Base-by-base conservation (phyloP, 1,140 invertebrate genomes). In the Caenorhabditis elegans region DNA sequence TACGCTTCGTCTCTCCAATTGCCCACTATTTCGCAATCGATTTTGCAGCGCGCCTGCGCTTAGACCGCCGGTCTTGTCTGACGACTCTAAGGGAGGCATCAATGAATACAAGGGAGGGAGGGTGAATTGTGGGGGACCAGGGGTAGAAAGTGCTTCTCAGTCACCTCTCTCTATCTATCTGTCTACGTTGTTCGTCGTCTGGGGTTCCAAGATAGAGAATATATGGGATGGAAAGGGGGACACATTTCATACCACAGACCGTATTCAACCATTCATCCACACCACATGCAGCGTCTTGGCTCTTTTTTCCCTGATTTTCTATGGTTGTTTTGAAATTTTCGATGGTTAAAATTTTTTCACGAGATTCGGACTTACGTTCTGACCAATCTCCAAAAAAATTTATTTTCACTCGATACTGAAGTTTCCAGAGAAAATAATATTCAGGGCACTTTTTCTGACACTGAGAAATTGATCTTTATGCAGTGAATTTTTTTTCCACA, bases 131-230 rank as follows among this genome's bases (percentile, higher is more conserved):
- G 17, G 60, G 60, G 60, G 60, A 70, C 60, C 60, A 70, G 19
- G 60, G 60, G 60, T 36, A 39, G 60, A 70, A 39, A 70, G 34
- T 70, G 60, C 60, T 70, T 70, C 60, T 60, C 53, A n/a, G 28
- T 28, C 60, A n/a, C 34, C n/a, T 70, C 34, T 43, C 60, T 43
- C 26, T 28, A 22, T 28, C 34, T 43, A n/a, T n/a, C n/a, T 70
- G 31, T 34, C 17, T 39, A 24, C 11, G 28, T 39, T n/a, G n/a
- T n/a, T n/a, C n/a, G n/a, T 11, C n/a, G 60, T 70, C 60, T 70
- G 60, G 60, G 60, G 60, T 70, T 70, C 60, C 60, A 34, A 43
- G n/a, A 70, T 11, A 70, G 26, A 70, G 34, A 19, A 65, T 5
- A 28, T 5, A 70, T 43, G 39, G 39, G 15, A 60, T 8, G 13